These are phyloP conservation scores for Melangyna quadrimaculata DNA, from an alignment of 2,888 invertebrate species.

Conservation along the genomic window DNA sequence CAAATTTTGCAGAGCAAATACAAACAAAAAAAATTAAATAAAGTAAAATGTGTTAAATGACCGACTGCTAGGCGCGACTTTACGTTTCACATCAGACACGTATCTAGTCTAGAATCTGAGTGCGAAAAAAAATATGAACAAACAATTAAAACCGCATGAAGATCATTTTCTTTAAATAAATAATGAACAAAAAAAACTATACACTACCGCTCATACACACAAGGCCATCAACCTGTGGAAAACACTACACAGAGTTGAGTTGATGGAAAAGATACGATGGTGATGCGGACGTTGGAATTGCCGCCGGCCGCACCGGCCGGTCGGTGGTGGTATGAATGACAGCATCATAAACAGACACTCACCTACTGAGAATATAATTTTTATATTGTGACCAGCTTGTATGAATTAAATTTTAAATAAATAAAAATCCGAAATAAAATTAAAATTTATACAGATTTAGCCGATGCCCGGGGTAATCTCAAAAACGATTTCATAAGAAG, in stretches of 20 bases:
- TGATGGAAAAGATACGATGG: not conserved
- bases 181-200: not conserved
- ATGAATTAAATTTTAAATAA: not conserved
- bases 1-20: slow-evolving; percentile 30
- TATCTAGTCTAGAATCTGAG: slow-evolving; percentile 31
- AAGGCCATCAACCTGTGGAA: slow-evolving; percentile 62
- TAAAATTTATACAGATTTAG: too few relatives aligned
- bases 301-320: not conserved
- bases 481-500: too few relatives aligned
- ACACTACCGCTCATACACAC: slow-evolving; percentile 2
- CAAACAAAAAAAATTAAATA: slow-evolving; percentile 13
- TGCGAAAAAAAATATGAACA: slow-evolving; percentile 8
- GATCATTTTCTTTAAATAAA: slow-evolving; percentile 35
- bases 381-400: not conserved
- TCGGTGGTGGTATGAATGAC: slow-evolving; percentile 41
- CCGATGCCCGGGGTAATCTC: too few relatives aligned
- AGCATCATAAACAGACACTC: slow-evolving; percentile 11
- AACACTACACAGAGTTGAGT: not conserved
- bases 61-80: slow-evolving; percentile 62
- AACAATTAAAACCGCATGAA: slow-evolving; percentile 51
- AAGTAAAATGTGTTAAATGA: slow-evolving; percentile 56
- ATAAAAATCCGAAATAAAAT: not conserved
- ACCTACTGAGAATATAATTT: not conserved
- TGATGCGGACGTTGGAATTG: slow-evolving; percentile 1
- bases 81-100: slow-evolving; percentile 33